Base-by-base conservation (phyloP, 2,797 vertebrate genomes). In the Parauchenoglanis punctatus region DNA sequence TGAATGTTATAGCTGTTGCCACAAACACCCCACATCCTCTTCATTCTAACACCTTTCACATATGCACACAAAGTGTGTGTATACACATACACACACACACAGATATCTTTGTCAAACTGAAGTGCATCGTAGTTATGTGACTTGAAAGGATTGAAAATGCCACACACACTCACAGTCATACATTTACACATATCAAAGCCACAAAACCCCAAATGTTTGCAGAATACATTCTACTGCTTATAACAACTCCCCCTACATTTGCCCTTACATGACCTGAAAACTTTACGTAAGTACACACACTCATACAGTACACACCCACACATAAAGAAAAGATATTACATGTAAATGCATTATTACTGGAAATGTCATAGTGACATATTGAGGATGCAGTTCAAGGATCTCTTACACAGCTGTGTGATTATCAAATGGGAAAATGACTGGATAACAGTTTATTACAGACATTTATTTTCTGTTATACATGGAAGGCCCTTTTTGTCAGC, bases 311-410 rank as follows among this genome's bases (percentile, higher is more conserved):
- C 83, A 63, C 67, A 54, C 84, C 85, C 70, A 85, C 65, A 80
- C 17, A 35, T 0, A 59, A 76, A 52, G 25, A 77, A 75, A 75
- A 76, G 7, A 7, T 73, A 78, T 67, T 35, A 61, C 31, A 78
- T 80, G 13, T 49, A 68, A 40, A 80, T 25, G 6, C 54, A 54
- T 65, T 68, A 46, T 83, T 85, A 77, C 87, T 83, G 78, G 56
- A 89, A 89, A 81, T 87, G 86, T 81, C 87, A 52, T 31, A 88
- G 86, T 89, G 87, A 85, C 70, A 80, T 80, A 76, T 78, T 77
- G 46, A 49, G 44, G 59, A 68, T 23, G 49, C n/a, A 35, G 25
- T 56, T 83, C 67, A 72, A 7, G 72, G 77, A 44, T 58, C 65
- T 49, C 25, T 23, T 52, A 73, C 67, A 73, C 67, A 75, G 18